These are phyloP conservation scores for Bubalus kerabau DNA, from an alignment of 2,113 vertebrate species.

Conservation along the genomic window DNA sequence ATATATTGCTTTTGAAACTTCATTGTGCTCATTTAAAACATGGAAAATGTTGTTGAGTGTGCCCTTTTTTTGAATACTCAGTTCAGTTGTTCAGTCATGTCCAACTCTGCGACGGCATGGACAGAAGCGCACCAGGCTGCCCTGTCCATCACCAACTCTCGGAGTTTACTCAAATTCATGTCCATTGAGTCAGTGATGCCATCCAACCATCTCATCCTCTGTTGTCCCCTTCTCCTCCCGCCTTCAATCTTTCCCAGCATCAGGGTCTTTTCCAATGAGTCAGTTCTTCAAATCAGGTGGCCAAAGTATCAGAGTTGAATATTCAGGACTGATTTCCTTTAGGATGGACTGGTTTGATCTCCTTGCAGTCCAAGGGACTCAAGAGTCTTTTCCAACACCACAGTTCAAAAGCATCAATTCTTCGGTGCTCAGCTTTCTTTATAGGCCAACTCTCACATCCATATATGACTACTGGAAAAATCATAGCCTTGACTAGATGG, in stretches of 20 bases:
- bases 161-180: background rate
- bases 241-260: background rate
- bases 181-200: background rate
- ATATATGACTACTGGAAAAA: background rate
- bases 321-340: background rate
- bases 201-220: background rate
- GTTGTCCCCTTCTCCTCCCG: background rate
- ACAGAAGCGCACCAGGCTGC: background rate
- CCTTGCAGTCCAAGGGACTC: background rate
- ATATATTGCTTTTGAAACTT: background rate
- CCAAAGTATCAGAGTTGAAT: background rate
- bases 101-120: background rate
- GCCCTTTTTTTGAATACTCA: background rate
- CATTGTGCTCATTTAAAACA: background rate
- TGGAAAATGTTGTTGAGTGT: background rate
- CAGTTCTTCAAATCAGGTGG: background rate
- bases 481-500: background rate
- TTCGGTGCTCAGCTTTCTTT: rapidly evolving
- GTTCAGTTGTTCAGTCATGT: background rate
- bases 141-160: background rate
- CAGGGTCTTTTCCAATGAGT: background rate
- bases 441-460: background rate
- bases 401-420: background rate
- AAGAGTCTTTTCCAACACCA: background rate
- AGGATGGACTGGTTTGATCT: background rate